Base-by-base conservation (phyloP, 2,797 vertebrate genomes). In the Gymnocypris eckloni region DNA sequence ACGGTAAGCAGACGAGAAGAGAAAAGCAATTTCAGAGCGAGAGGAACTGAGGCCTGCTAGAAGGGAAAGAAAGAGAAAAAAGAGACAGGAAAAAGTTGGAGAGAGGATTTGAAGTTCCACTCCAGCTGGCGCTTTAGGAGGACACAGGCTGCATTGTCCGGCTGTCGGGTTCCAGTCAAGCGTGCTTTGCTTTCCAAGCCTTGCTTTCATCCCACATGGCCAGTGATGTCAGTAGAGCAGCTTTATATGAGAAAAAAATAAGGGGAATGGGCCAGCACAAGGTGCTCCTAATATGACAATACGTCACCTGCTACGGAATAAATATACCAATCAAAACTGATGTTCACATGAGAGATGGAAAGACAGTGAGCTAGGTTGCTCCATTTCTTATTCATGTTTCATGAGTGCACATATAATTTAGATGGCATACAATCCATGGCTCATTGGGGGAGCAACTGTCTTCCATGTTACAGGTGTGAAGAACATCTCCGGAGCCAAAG, bases 81-180 rank as follows among this genome's bases (percentile, higher is more conserved):
- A 43, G 61, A 64, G 54, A 78, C 43, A 78, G 82, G 88, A 81
- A 87, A 89, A 89, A 88, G 86, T 86, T 88, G 71, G 79, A 86
- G 82, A 86, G 85, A 86, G 89, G 88, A 87, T 88, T 88, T 88
- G 85, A 86, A 88, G 89, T 90, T 91, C 84, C 89, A 91, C 90
- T 87, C 90, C 91, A 92, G 90, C 90, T 92, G 91, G 90, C 82
- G 82, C 84, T 91, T 86, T 86, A 85, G 78, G 86, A 88, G 90
- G 89, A 93, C 91, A 92, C 90, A 91, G 89, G 89, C 87, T 86
- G 86, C 86, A 90, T 92, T 93, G 92, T 92, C 87, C 87, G 73
- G 78, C 87, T 87, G 82, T 66, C 69, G 86, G 79, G 83, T 87
- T 84, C 61, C 88, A 90, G 91, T 89, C 91, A 91, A 90, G 87